These are phyloP conservation scores for Phalera bucephala DNA, from an alignment of 2,888 invertebrate species.

Conservation along the genomic window DNA sequence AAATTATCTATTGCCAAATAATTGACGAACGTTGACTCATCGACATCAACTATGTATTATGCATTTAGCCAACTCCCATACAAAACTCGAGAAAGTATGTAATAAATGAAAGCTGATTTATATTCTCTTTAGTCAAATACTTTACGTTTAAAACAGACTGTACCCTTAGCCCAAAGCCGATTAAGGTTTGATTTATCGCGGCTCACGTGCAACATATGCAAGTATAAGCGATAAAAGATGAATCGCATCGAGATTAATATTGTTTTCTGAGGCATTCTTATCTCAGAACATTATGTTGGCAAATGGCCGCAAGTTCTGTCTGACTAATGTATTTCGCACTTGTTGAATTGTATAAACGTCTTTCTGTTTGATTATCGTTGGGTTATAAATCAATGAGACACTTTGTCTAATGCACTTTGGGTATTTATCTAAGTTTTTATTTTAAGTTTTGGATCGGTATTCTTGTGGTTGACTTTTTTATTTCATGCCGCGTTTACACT, in stretches of 20 bases:
- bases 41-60: too few relatives aligned
- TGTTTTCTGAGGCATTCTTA: constrained; percentile 56
- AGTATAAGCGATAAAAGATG: constrained; percentile 72
- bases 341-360: constrained; percentile 26
- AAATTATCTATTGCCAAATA: too few relatives aligned
- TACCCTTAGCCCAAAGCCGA: constrained; percentile 38
- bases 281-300: constrained; percentile 64
- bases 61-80: too few relatives aligned
- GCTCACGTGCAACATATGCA: constrained; percentile 49
- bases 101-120: neutral
- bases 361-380: constrained; percentile 9
- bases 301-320: constrained; percentile 52
- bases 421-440: neutral
- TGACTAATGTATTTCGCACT: constrained; percentile 43
- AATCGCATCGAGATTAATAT: constrained; percentile 66
- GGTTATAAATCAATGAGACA: constrained; percentile 7
- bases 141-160: constrained; percentile 19
- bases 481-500: too few relatives aligned
- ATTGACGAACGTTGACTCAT: too few relatives aligned
- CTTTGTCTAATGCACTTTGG: neutral
- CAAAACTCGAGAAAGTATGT: too few relatives aligned
- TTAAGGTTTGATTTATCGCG: constrained; percentile 59
- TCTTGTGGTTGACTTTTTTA: too few relatives aligned
- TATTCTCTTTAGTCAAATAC: neutral
- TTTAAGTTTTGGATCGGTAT: too few relatives aligned